A percentile compares a stretch with the other conserved stretches of the same genome.
These are phyloP conservation scores for Melierax canorus DNA, from an alignment of 2,113 vertebrate genomes.

Conservation along the genomic window DNA sequence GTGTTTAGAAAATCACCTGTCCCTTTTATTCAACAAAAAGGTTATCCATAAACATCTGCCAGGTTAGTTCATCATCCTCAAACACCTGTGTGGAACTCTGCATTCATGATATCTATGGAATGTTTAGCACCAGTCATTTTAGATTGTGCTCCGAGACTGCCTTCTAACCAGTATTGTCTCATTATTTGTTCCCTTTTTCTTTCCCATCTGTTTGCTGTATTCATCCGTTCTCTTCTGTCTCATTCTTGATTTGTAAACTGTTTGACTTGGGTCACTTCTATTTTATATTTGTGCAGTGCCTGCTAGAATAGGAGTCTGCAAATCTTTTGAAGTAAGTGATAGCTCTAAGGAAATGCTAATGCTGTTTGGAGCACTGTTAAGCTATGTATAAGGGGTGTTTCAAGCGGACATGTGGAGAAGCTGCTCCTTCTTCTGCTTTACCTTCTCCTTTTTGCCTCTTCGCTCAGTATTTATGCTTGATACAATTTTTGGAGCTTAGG, in stretches of 20 bases:
- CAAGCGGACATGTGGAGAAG: background rate
- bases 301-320: background rate
- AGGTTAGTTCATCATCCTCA: background rate
- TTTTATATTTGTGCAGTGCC: background rate
- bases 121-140: background rate
- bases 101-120: background rate
- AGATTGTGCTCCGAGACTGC: background rate
- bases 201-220: background rate
- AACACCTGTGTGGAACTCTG: background rate
- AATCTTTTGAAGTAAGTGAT: background rate
- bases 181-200: background rate
- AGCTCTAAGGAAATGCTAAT: background rate
- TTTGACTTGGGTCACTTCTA: background rate
- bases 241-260: background rate
- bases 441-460: background rate
- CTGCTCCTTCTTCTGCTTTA: background rate
- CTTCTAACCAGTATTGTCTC: background rate
- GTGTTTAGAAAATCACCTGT: background rate
- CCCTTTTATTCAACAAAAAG: background rate
- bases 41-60: background rate
- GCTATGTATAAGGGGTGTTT: background rate
- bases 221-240: background rate
- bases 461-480: background rate
- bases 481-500: background rate
- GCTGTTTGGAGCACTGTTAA: background rate